Base-by-base conservation (phyloP, 2,797 vertebrate genomes). In the Acestrorhynchus altus region DNA sequence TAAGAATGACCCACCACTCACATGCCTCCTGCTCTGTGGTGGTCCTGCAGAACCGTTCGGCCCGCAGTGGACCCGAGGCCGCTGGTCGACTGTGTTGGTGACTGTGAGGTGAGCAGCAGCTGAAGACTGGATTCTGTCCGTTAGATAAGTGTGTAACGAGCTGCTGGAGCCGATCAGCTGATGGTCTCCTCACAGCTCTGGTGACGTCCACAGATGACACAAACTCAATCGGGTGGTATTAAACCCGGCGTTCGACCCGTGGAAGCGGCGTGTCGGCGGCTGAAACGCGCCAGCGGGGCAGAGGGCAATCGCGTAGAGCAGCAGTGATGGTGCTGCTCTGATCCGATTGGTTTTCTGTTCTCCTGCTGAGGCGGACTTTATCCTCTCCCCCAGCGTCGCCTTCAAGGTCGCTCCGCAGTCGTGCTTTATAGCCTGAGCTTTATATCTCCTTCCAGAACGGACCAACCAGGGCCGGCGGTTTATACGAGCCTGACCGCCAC, bases 361-460 rank as follows among this genome's bases (percentile, higher is more conserved):
- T 47, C 26, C 39, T 74, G 56, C 16, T 20, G 16, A 39, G 44
- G 52, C 10, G 26, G 10, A 4, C 12, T 60, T 13, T 63, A 52
- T 81, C 12, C 56, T 74, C 59, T 42, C 8, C 42, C 20, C 1
- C 7, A 18, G 51, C 18, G 18, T 40, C 26, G 66, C 44, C 22
- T 72, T 52, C 49, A 80, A 78, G 79, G 79, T 83, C 77, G 46
- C 54, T 4, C 24, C 61, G 26, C 40, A 63, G 59, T 28, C 44
- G 51, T 80, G 67, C 47, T 86, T 78, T 76, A 75, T 73, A 49
- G 70, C 22, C 60, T 3, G 11, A 11, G 51, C 44, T 26, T 72
- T 72, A 24, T 40, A 20, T 46, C 22, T 66, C 24, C 39, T 15
- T 28, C 49, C 51, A 24, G 24, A 11, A 4, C 28, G n/a, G 46